Evolutionary conservation across 2,113 vertebrate genomes (phyloP), one percentile per base, ranked within the genome.

Genomic region (Tursiops truncatus): DNA sequence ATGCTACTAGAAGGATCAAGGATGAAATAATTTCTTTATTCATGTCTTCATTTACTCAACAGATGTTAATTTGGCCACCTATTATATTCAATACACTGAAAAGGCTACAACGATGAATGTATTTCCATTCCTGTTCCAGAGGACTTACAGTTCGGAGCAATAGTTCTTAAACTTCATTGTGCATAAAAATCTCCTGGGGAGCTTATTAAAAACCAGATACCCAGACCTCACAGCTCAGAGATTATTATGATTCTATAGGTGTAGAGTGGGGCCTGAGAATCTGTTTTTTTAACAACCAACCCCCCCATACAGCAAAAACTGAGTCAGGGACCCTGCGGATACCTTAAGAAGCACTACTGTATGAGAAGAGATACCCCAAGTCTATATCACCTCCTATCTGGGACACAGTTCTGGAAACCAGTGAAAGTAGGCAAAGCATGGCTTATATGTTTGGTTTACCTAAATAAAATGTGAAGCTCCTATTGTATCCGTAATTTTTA

Each of bases 1-100:
- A 41, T 89, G 74, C 47, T 92, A 58, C 31, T 36, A 70, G 83
- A 65, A 74, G 60, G 47, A 87, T 95, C 79, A 95, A 95, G 58
- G 73, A 82, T 74, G 53, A 95, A 97, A 47, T 81, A 33, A 83
- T 82, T 89, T 93, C 44, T 96, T 83, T 95, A 74, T 83, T 81
- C 21, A 15, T 36, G 87, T 33, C 26, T 96, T 88, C 68, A 26
- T 88, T 97, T 95, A 80, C 50, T 95, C 63, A 91, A 60, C 7
- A 36, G 41, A 56, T 84, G 3, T 76, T 94, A 70, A 83, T 92
- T n/a, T 96, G 58, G 86, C 33, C 47, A 82, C 28, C 17, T 82
- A 79, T 83, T 76, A 67, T 81, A 71, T 74, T 92, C 71, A 92
- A 88, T 53, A 41, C 56, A 63, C 20, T 71, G 50, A 85, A 94